Evolutionary conservation across 2,888 invertebrate genomes (phyloP), one percentile per base, ranked within the genome.

Genomic region (Chrysodeixis includens): DNA sequence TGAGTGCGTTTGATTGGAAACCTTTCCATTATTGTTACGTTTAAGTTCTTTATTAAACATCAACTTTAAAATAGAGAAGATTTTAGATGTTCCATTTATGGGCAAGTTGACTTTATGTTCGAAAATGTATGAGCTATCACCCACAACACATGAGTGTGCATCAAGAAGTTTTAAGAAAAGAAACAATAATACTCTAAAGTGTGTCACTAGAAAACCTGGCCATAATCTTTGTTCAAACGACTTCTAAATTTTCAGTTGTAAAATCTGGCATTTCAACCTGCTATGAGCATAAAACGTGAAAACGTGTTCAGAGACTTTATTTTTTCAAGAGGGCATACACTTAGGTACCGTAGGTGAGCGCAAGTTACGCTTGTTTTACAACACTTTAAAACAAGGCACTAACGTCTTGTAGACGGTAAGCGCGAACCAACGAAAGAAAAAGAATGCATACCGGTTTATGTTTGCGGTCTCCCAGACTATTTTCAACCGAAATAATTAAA

Each of bases 321-420:
- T 89, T 90, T 88, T 90, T 89, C 84, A 87, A 86, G 86, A 86
- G 86, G 82, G 81, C 83, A 84, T 83, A 86, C 83, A 83, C 81
- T 78, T 79, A 76, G 74, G 82, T 81, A 69, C 78, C 75, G 78
- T 76, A 78, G 77, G 81, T 79, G 84, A 84, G 80, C 85, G 76
- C 79, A 69, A 83, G 90, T 89, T 89, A 90, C 90, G 89, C 85
- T 91, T 89, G 90, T 93, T 94, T 94, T 94, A 94, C 93, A 94
- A 92, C 93, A 93, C 91, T 93, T 93, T 92, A 88, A 93, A 93
- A 93, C 91, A 90, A 90, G 92, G 89, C 89, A 91, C 89, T 94
- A 91, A 91, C 90, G 86, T 86, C 86, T 91, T 88, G 90, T 86
- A 86, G 83, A 83, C 62, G 82, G 75, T 70, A 78, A 78, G 76